Conservation (phyloP, 1,140 invertebrate genomes). For the Magallana ariakensis region DNA sequence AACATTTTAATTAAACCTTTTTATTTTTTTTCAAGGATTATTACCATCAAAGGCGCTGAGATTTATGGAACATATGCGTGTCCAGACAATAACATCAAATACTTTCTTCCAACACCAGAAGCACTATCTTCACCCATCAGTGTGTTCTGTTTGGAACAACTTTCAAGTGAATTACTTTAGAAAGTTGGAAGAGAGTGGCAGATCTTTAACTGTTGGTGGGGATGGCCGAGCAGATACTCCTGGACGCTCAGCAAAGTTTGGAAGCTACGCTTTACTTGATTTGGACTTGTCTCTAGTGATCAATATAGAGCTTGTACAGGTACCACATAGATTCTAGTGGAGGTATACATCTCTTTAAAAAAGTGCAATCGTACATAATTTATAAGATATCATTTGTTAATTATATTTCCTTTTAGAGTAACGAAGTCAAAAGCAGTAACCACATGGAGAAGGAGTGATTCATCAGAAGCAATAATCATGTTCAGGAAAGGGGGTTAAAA, state of each 20-base stretch:
- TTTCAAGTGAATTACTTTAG: slow-evolving; percentile 41
- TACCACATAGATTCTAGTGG: neutral
- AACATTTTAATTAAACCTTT: neutral
- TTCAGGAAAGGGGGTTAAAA: slow-evolving; percentile 35
- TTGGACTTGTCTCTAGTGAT: slow-evolving; percentile 39
- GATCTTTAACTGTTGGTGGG: slow-evolving; percentile 48
- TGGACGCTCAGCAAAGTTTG: slow-evolving; percentile 60
- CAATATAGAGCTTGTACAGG: slow-evolving; percentile 58
- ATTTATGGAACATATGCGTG: slow-evolving; percentile 44
- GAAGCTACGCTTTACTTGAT: slow-evolving; percentile 57
- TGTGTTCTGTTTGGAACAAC: slow-evolving; percentile 48
- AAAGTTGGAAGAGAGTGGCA: neutral
- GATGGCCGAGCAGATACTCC: slow-evolving; percentile 60
- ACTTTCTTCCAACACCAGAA: slow-evolving; percentile 55
- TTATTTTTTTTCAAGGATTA: neutral
- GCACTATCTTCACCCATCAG: slow-evolving; percentile 38
- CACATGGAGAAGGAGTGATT: slow-evolving; percentile 59
- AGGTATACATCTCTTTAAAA: no score
- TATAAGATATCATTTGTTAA: neutral
- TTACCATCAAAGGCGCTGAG: slow-evolving; percentile 48
- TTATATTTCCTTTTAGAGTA: slow-evolving; percentile 51
- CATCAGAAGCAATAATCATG: neutral
- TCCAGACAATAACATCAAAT: slow-evolving; percentile 9
- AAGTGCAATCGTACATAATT: no score
- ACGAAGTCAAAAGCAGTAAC: slow-evolving; percentile 56